Evolutionary conservation across 2,113 vertebrate genomes (phyloP), one percentile per base, ranked within the genome.

Genomic region (Cranoglanis bouderius): DNA sequence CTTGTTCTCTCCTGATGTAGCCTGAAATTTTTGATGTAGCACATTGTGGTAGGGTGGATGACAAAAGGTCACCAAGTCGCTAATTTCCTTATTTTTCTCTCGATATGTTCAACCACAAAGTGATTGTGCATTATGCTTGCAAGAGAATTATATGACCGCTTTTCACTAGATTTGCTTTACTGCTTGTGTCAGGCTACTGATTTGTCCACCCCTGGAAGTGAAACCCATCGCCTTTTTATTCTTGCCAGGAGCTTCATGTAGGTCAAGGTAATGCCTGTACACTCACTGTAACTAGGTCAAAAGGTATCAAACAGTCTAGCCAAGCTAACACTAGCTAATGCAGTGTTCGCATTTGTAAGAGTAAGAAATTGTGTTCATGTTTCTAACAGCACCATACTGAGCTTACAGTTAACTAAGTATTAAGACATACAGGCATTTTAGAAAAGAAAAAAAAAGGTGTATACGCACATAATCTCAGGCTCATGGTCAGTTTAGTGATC

Each of bases 161-260:
- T 77, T 53, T 46, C 14, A 7, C 77, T 53, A n/a, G 46, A 53
- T n/a, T 32, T 1, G 14, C 32, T 53, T 80, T 55, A 32, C 6
- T 53, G 29, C 26, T 51, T 80, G 43, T 43, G 74, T 74, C 38
- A 77, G 16, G 29, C 19, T 82, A 24, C 53, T 24, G 9, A 59
- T 82, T 82, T 26, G 81, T 61, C 57, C 55, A 43, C 81, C 81
- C 35, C 81, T 59, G 53, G 24, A 83, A 92, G 83, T 90, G 91
- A 91, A 89, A 57, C 38, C 57, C 70, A 65, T 51, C 46, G 49
- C 43, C 19, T 40, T 26, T 9, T 74, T 14, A 84, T 85, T 85
- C 74, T 49, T 61, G 38, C 78, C 35, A 49, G 82, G 12, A 67
- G 43, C 46, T 38, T 80, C 77, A 55, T 86, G 32, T 89, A 72